phyloP scores from a whole-genome alignment of 2,797 vertebrate genomes.

The Microhierax caerulescens region DNA sequence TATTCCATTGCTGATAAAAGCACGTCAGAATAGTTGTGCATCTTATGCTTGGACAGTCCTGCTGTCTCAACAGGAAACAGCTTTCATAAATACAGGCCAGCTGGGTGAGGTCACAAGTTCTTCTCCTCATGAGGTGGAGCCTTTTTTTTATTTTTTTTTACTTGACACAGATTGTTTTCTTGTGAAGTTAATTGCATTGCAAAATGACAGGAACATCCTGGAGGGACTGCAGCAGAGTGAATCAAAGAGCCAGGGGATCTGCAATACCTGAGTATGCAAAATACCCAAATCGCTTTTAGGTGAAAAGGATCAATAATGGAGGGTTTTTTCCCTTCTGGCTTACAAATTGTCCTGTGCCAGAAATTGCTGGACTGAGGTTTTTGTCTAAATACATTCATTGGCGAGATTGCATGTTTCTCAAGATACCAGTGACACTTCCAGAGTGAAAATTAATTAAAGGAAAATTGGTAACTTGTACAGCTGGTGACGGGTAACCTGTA shows the following conservation, averaged over 20 bases:
- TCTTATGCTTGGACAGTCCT: neutral
- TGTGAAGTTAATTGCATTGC: neutral
- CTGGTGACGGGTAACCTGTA: neutral
- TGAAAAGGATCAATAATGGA: neutral
- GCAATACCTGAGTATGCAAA: neutral
- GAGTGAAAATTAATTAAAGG: neutral
- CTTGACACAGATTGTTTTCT: constrained; percentile 33
- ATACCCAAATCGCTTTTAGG: accelerated
- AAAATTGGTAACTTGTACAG: neutral
- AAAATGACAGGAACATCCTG: constrained; percentile 22
- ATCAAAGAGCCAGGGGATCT: neutral
- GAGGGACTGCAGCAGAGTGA: neutral
- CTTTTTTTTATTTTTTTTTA: neutral
- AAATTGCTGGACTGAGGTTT: neutral
- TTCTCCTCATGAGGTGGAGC: constrained; percentile 7
- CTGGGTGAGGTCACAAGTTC: constrained; percentile 27
- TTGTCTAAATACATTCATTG: neutral
- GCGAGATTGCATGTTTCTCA: neutral
- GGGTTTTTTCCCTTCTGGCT: neutral
- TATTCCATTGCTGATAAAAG: neutral
- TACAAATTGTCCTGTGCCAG: neutral
- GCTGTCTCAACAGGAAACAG: constrained; percentile 13
- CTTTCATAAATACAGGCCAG: neutral
- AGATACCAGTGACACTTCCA: neutral
- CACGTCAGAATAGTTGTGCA: neutral